Percentiles rank a stretch among this genome's conserved stretches.
These are phyloP conservation scores for Argyresthia albistria DNA, from an alignment of 2,888 invertebrate species.

Conservation along the genomic window DNA sequence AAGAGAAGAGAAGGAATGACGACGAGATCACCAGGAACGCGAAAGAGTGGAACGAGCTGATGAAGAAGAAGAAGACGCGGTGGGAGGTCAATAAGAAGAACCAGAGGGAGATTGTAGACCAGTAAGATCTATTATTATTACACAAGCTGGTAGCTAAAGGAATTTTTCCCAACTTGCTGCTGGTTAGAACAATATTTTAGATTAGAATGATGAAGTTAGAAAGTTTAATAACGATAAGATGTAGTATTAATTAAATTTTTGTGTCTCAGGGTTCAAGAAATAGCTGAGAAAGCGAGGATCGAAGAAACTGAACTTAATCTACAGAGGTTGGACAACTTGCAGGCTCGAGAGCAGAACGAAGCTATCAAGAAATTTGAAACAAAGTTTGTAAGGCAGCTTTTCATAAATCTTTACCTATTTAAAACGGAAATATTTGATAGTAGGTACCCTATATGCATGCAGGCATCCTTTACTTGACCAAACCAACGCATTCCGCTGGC, in stretches of 20 bases:
- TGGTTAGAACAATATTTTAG: no score
- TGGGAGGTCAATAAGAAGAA: conserved; percentile 43
- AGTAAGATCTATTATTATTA: conserved; percentile 43
- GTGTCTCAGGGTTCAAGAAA: conserved; percentile 32
- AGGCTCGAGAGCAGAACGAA: conserved; percentile 38
- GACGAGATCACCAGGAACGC: conserved; percentile 37
- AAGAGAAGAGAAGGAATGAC: conserved; percentile 35
- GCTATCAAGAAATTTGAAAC: conserved; percentile 46
- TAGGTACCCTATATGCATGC: no score
- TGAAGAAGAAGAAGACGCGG: conserved; percentile 25
- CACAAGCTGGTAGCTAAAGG: no score
- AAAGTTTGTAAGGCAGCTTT: conserved; percentile 32
- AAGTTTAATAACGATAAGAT: no score
- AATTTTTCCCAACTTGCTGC: no score
- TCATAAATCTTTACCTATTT: no score
- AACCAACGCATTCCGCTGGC: no score
- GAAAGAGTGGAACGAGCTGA: conserved; percentile 43
- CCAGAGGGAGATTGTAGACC: conserved; percentile 46
- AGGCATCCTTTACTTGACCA: no score
- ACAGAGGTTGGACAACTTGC: conserved; percentile 45
- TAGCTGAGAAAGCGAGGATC: conserved; percentile 30
- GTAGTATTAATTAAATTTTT: no score
- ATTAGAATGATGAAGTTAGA: no score
- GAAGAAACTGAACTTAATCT: conserved; percentile 44
- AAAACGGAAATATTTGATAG: no score